Percentiles rank a stretch among this genome's conserved stretches.
phyloP scores from a whole-genome alignment of 2,113 vertebrate species.

The Cnemophilus loriae region DNA sequence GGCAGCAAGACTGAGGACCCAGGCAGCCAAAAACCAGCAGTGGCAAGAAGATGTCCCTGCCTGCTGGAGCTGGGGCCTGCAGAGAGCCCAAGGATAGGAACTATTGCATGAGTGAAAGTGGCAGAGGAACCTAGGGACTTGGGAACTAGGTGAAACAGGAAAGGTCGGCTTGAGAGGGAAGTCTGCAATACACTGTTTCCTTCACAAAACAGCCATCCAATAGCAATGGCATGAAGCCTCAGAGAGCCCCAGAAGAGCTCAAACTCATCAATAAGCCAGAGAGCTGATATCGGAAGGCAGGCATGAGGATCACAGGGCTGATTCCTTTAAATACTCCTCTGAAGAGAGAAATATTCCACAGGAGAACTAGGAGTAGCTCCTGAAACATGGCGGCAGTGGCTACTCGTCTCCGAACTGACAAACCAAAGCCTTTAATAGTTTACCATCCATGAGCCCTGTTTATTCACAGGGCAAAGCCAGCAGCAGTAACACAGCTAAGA shows the following conservation, averaged over 20 bases:
- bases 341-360: neutral
- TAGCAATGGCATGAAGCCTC: neutral
- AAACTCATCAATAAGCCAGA: neutral
- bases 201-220: neutral
- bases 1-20: neutral
- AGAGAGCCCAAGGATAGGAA: neutral
- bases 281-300: neutral
- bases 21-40: neutral
- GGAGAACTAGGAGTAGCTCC: neutral
- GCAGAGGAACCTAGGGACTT: neutral
- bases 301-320: neutral
- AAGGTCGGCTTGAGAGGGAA: neutral
- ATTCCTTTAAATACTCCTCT: neutral
- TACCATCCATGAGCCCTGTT: neutral
- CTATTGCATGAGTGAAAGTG: neutral
- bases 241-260: neutral
- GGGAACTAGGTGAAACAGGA: neutral
- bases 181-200: neutral
- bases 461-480: neutral
- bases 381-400: neutral
- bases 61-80: neutral
- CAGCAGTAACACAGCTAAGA: neutral
- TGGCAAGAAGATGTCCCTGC: neutral
- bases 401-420: neutral
- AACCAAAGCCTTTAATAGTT: neutral